Base-by-base conservation (phyloP, 2,113 vertebrate genomes). In the Notarius lentiginosus region DNA sequence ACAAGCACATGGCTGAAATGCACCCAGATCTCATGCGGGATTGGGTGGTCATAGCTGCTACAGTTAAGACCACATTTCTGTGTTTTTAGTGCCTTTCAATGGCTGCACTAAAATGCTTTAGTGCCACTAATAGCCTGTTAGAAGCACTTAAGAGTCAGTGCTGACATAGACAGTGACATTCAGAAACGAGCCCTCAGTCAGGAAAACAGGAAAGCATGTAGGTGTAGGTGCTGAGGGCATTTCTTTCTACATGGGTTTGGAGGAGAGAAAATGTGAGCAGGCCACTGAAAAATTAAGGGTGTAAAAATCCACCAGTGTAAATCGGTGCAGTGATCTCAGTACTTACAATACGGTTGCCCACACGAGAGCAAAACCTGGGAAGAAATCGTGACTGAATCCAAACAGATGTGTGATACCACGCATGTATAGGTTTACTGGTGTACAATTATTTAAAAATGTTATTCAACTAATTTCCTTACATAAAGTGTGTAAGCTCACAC, bases 121-220 rank as follows among this genome's bases (percentile, higher is more conserved):
- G 91, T 92, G 92, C 92, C 89, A 85, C 91, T 95, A 94, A 95
- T 94, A 92, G 93, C 92, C 88, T 90, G 90, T 89, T 93, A 87
- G 92, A 94, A 92, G 91, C 91, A 91, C 93, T 94, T 94, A 94
- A 92, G 93, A 93, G 90, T 90, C 88, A 86, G 89, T 85, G 88
- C 88, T 89, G 87, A 83, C 89, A 91, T 92, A 94, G 92, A 93
- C 88, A 89, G 90, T 91, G 92, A 94, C 91, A 92, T 91, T 89
- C 90, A 91, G 88, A 87, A 89, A 87, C 84, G 81, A 90, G 88
- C 89, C 90, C 85, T 87, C 91, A 93, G 90, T 91, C 75, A 79
- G 51, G 51, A 79, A 79, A 79, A 14, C 92, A 90, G 90, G 53
- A 88, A 89, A 88, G 82, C 88, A 84, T n/a, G 72, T 77, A 55